phyloP scores from a whole-genome alignment of 2,888 invertebrate species.

The Eupithecia tripunctaria region DNA sequence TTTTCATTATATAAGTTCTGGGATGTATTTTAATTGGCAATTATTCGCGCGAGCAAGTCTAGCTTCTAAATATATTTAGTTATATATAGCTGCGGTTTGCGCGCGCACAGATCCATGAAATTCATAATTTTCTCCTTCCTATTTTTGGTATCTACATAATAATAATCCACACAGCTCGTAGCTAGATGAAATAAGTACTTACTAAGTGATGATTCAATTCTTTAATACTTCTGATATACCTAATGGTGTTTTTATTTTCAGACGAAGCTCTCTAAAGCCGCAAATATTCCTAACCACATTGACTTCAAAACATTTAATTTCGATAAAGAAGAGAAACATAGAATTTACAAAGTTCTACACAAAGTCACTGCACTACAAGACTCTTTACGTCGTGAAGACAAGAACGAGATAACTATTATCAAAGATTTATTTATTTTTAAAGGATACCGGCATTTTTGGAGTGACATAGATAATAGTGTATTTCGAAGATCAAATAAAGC shows the following conservation, averaged over 20 bases:
- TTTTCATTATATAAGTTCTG: not conserved
- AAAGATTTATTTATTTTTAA: slow-evolving; percentile 44
- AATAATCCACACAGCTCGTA: not conserved
- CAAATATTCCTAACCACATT: slow-evolving; percentile 52
- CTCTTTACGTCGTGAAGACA: slow-evolving; percentile 9
- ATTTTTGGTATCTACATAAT: not conserved
- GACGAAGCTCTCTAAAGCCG: slow-evolving; percentile 33
- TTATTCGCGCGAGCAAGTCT: not conserved
- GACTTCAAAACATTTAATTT: slow-evolving; percentile 45
- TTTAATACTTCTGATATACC: not conserved
- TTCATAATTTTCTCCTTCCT: not conserved
- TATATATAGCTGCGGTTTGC: not conserved
- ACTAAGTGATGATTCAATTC: not conserved
- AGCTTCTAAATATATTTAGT: not conserved
- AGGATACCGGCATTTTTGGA: slow-evolving; percentile 70
- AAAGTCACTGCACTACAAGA: slow-evolving; percentile 57
- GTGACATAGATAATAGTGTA: slow-evolving; percentile 35
- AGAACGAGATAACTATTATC: not conserved
- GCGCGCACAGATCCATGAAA: not conserved
- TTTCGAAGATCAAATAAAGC: slow-evolving; percentile 34
- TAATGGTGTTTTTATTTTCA: slow-evolving; percentile 28
- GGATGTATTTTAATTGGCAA: slow-evolving; percentile 1
- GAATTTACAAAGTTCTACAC: slow-evolving; percentile 46
- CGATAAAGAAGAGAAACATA: slow-evolving; percentile 1
- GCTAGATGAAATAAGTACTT: not conserved